A percentile compares a stretch with the other conserved stretches of the same genome.
phyloP scores from a whole-genome alignment of 2,888 invertebrate genomes.

The Zygogramma bicolorata region DNA sequence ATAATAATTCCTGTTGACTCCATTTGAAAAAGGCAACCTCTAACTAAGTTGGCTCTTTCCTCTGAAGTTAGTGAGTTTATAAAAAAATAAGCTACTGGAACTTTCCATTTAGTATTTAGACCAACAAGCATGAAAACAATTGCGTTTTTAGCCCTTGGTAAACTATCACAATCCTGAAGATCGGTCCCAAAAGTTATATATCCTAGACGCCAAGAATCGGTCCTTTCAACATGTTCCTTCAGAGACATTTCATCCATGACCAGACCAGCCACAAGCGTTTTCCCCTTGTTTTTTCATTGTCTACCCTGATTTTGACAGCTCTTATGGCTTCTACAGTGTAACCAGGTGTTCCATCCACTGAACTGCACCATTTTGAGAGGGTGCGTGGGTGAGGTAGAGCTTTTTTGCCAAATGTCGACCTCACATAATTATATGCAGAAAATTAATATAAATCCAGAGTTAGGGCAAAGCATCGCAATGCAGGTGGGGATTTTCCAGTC shows the following conservation, averaged over 20 bases:
- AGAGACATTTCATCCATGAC: conserved; percentile 46
- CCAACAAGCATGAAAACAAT: no score
- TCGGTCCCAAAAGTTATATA: no score
- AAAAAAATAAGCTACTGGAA: no score
- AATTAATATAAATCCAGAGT: not conserved
- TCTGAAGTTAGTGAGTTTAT: no score
- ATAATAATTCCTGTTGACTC: not conserved
- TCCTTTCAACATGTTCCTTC: conserved; percentile 37
- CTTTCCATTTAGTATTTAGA: not conserved
- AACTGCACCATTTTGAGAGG: conserved; percentile 45
- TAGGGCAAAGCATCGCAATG: no score
- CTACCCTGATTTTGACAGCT: conserved; percentile 34
- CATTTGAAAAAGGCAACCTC: not conserved
- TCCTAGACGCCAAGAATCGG: conserved; percentile 15
- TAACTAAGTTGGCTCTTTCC: not conserved
- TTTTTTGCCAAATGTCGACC: not conserved
- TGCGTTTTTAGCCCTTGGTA: no score
- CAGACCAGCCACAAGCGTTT: conserved; percentile 22
- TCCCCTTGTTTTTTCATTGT: conserved; percentile 10
- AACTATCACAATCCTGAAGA: not conserved
- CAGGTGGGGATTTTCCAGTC: no score
- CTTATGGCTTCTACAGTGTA: conserved; percentile 42
- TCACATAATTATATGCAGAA: not conserved
- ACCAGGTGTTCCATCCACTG: conserved; percentile 46
- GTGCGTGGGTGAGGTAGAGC: conserved; percentile 47